Percentiles rank a stretch among this genome's conserved stretches.
Evolutionary conservation across 2,888 invertebrate genomes (phyloP).

Genomic region (Hofmannophila pseudospretella): DNA sequence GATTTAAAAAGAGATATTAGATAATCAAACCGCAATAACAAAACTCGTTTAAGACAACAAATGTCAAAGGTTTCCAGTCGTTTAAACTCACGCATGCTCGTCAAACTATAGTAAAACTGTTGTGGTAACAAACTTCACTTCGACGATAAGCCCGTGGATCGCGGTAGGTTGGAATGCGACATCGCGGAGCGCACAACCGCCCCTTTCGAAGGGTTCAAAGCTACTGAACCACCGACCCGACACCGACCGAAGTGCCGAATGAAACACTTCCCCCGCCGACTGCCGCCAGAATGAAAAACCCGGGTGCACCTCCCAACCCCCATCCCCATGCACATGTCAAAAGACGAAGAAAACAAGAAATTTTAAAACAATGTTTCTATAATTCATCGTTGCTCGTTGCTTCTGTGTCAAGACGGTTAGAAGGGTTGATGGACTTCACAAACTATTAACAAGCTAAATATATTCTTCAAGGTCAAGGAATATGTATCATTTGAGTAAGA

Average conservation of each 20-base stretch:
- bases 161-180: conserved; percentile 35
- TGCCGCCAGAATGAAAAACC: conserved; percentile 46
- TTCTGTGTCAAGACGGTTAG: no score
- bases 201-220: conserved; percentile 49
- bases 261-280: not conserved
- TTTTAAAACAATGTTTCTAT: no score
- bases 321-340: conserved; percentile 57
- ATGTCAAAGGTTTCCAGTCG: conserved; percentile 10
- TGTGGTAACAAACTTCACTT: conserved; percentile 45
- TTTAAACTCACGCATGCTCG: conserved; percentile 15
- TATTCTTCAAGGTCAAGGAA: no score
- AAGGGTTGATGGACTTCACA: no score
- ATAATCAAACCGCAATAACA: not conserved
- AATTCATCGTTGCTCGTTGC: no score
- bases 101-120: conserved; percentile 15
- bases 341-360: conserved; percentile 47
- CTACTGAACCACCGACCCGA: conserved; percentile 36
- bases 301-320: conserved; percentile 43
- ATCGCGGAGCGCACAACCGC: conserved; percentile 51
- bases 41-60: not conserved
- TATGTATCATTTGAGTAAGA: no score
- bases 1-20: conserved; percentile 18
- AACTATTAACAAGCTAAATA: no score
- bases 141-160: conserved; percentile 30
- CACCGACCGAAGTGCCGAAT: conserved; percentile 1